Evolutionary conservation across 1,140 invertebrate species (phyloP).

Genomic region (Musca domestica): DNA sequence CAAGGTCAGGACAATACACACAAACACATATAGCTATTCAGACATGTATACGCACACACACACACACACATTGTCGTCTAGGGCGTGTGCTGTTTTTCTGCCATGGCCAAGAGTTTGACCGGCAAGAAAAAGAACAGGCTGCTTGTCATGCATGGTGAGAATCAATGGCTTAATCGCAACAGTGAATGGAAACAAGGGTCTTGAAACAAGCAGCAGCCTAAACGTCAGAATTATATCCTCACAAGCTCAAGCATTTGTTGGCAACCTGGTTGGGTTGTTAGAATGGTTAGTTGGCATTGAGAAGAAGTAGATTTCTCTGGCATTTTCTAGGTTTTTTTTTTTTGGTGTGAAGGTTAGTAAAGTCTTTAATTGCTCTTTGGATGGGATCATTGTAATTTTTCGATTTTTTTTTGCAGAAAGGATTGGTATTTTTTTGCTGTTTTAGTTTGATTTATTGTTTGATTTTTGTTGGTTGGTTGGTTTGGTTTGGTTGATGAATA

Average conservation of each 20-base stretch:
- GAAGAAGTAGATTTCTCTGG: neutral
- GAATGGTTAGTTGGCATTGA: too few relatives aligned
- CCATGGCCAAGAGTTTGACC: too few relatives aligned
- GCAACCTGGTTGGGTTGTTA: too few relatives aligned
- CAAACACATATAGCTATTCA: neutral
- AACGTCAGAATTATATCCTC: too few relatives aligned
- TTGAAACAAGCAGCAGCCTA: too few relatives aligned
- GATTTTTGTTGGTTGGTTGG: constrained; percentile 10
- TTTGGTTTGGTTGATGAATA: constrained; percentile 42
- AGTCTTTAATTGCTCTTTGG: neutral
- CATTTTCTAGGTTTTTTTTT: neutral
- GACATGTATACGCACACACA: neutral
- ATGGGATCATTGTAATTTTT: neutral
- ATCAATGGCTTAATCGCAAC: too few relatives aligned
- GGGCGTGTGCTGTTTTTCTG: too few relatives aligned
- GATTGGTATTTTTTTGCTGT: neutral
- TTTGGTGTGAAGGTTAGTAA: neutral
- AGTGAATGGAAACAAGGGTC: too few relatives aligned
- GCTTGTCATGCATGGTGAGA: too few relatives aligned
- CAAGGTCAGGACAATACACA: neutral
- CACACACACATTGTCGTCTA: neutral
- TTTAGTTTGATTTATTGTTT: neutral
- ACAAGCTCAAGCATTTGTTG: too few relatives aligned
- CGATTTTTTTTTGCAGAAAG: too few relatives aligned
- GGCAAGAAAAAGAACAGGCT: too few relatives aligned